Percentiles rank a stretch among this genome's conserved stretches.
Evolutionary conservation across 2,113 vertebrate genomes (phyloP).

Genomic region (Poecilia latipinna): DNA sequence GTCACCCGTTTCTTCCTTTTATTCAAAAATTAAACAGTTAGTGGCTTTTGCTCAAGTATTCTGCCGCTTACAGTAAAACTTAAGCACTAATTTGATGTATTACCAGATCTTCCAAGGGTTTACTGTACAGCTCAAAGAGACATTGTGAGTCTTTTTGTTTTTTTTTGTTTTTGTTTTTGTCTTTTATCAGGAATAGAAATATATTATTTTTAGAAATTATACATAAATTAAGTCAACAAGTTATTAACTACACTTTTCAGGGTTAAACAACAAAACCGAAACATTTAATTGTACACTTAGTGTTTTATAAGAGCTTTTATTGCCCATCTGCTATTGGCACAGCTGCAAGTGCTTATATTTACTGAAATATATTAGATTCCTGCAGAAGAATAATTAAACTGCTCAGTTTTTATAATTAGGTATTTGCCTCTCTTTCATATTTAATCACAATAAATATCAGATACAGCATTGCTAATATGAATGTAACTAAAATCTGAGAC

Average conservation of each 20-base stretch:
- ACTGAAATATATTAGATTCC: constrained; percentile 46
- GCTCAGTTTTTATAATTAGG: constrained; percentile 27
- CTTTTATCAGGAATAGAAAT: constrained; percentile 14
- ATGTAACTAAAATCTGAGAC: background rate
- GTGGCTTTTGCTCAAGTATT: constrained; percentile 31
- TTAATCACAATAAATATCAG: constrained; percentile 30
- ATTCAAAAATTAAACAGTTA: constrained; percentile 65
- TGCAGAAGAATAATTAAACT: constrained; percentile 53
- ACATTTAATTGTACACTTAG: constrained; percentile 60
- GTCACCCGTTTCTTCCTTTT: constrained; percentile 60
- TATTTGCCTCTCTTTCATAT: constrained; percentile 27
- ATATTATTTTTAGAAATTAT: constrained; percentile 22
- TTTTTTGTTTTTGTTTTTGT: background rate
- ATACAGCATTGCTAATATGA: constrained; percentile 3
- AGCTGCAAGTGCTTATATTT: constrained; percentile 58
- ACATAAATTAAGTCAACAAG: constrained; percentile 26
- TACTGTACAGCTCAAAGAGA: background rate
- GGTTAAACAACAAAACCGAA: constrained; percentile 62
- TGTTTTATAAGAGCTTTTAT: constrained; percentile 70
- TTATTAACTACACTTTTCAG: constrained; percentile 30
- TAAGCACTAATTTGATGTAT: background rate
- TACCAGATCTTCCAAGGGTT: background rate
- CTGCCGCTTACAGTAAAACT: background rate
- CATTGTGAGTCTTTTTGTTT: background rate
- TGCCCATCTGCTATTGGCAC: constrained; percentile 53